Base-by-base conservation (phyloP, 2,797 vertebrate species). In the Myioborus melanocephalus region DNA sequence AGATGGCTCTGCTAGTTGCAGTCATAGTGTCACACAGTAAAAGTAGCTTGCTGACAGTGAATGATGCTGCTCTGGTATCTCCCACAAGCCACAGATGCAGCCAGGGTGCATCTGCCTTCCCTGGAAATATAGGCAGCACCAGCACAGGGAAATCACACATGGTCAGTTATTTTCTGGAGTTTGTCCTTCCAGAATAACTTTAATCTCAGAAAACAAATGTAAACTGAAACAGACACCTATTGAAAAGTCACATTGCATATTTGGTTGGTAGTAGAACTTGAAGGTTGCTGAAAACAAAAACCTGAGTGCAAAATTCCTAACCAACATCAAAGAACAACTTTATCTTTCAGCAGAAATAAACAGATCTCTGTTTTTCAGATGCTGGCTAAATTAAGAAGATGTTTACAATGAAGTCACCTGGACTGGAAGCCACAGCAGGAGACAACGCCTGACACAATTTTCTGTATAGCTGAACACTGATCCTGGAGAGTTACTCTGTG, bases 401-500 rank as follows among this genome's bases (percentile, higher is more conserved):
- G 90, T 79, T 90, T 84, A 87, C 71, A 87, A 37, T 1, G 11
- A 95, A 96, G 91, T 96, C 89, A 95, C 52, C 89, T 92, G 76
- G 89, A 92, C 83, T 96, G 94, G 94, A 91, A 95, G 76, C 64
- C 73, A 64, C 61, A 93, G 91, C 81, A 95, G 69, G 87, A 95
- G 95, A 95, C 65, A 93, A 85, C 22, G 6, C 81, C 94, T 94
- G 88, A 95, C 95, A 93, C 95, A 75, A 78, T 90, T 92, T 83
- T 97, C 94, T 95, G 76, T 89, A 80, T 41, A 93, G 87, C 72
- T 79, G 61, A 87, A 85, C 90, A 94, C 49, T 89, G 90, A 97
- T 97, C 95, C 94, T 50, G 0, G 92, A 93, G 92, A 97, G 95
- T 83, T 87, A 83, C 72, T 96, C 75, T 94, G 94, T 83, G 94